A percentile compares a stretch with the other conserved stretches of the same genome.
These are phyloP conservation scores for Spondyliosoma cantharus DNA, from an alignment of 2,797 vertebrate genomes.

Conservation along the genomic window DNA sequence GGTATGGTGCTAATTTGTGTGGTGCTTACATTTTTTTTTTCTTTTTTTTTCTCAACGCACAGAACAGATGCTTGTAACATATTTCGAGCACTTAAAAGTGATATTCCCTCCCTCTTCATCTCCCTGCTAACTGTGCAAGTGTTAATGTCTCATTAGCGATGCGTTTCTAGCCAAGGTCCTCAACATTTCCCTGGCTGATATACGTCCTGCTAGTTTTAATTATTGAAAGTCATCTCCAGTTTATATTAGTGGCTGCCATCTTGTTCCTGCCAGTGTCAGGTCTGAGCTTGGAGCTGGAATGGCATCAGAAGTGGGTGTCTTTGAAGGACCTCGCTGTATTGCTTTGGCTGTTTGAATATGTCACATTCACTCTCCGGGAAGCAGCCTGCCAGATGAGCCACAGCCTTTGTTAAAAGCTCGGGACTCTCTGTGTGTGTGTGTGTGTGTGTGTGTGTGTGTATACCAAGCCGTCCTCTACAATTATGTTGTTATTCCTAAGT, in stretches of 20 bases:
- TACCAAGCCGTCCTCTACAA: conserved; percentile 56
- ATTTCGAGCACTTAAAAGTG: conserved; percentile 57
- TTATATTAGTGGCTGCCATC: conserved; percentile 55
- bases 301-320: conserved; percentile 47
- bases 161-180: conserved; percentile 48
- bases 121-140: conserved; percentile 39
- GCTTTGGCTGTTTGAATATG: conserved; percentile 54
- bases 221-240: conserved; percentile 53
- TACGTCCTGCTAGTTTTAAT: conserved; percentile 52
- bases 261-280: conserved; percentile 51
- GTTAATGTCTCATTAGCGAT: conserved; percentile 60
- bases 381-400: conserved; percentile 50
- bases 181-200: conserved; percentile 47
- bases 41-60: conserved; percentile 7
- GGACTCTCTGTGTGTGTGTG: conserved; percentile 8
- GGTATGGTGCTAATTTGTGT: conserved; percentile 54
- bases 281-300: conserved; percentile 51
- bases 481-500: conserved; percentile 72
- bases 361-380: conserved; percentile 47
- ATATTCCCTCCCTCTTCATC: conserved; percentile 27
- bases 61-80: conserved; percentile 61
- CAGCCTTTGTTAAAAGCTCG: conserved; percentile 31
- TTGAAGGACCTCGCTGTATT: conserved; percentile 59
- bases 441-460: not conserved
- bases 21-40: conserved; percentile 26